Base-by-base conservation (phyloP, 2,888 invertebrate species). In the Melipona bicolor region DNA sequence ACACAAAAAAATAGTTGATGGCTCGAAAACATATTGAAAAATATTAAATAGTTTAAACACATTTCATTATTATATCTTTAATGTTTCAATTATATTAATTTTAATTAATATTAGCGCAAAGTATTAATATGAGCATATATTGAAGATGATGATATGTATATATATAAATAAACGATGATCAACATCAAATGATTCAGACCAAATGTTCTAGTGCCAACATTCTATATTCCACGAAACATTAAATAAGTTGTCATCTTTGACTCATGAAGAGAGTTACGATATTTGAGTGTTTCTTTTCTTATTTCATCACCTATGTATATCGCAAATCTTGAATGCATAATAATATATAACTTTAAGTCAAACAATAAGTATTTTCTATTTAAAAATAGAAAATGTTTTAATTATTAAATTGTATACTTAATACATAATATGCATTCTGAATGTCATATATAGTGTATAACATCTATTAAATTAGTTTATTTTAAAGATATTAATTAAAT, bases 201-300 rank as follows among this genome's bases (percentile, higher is more conserved):
- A n/a, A n/a, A n/a, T 54, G 54, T 76, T 77, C 15, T 36, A 13
- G 49, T 82, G 72, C 76, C 69, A 62, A 49, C 50, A 52, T 65
- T 75, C 73, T 72, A 65, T 77, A 74, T 74, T 69, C 50, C 50
- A 71, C 73, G 64, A 64, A 85, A 83, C 61, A 68, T n/a, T 56
- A 50, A 81, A 64, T 27, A 54, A 70, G 56, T 72, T 73, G 70
- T 83, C 78, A 74, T 68, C 24, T 43, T 50, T 85, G 85, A 84
- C 65, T 85, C 78, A 85, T 32, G n/a, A n/a, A 74, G 24, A 49
- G 49, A 77, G 24, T 64, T 65, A 13, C 56, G 36, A 21, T 50
- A 3, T 24, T 13, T 59, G 56, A 15, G 13, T n/a, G 64, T 74
- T 79, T 79, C 82, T 83, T 84, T 86, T 85, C 79, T 84, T 83